Conservation (phyloP, 2,113 vertebrate species). For the Sinosuthora webbiana region DNA sequence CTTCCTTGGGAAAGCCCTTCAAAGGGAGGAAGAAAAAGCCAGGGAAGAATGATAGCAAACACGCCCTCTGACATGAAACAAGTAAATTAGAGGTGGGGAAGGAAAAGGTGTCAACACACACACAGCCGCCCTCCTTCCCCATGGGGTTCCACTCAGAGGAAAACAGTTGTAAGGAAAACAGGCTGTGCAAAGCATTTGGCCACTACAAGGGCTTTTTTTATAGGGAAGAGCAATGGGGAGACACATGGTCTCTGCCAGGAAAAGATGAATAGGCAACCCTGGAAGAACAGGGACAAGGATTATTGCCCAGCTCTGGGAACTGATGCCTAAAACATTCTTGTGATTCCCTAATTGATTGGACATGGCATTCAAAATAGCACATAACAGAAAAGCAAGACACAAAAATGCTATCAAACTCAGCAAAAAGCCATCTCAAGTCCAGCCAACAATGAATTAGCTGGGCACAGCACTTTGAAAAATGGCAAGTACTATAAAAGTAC, state of each 20-base stretch:
- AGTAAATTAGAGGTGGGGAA: not conserved
- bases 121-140: not conserved
- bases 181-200: not conserved
- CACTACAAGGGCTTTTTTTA: not conserved
- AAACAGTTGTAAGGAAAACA: not conserved
- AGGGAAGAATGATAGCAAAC: not conserved
- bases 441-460: slow-evolving; percentile 38
- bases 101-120: not conserved
- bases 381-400: slow-evolving; percentile 31
- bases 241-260: slow-evolving; percentile 14
- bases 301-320: slow-evolving; percentile 61
- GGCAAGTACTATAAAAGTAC: slow-evolving; percentile 21
- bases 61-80: not conserved
- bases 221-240: not conserved
- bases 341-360: slow-evolving; percentile 60
- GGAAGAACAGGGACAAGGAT: slow-evolving; percentile 56
- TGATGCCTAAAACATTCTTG: slow-evolving; percentile 59
- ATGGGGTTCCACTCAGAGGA: not conserved
- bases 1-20: not conserved
- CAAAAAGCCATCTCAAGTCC: slow-evolving; percentile 10
- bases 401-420: slow-evolving; percentile 38
- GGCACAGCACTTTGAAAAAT: slow-evolving; percentile 23
- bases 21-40: not conserved
- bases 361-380: slow-evolving; percentile 51
- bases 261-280: slow-evolving; percentile 63